phyloP scores from a whole-genome alignment of 2,797 vertebrate species.

The Sternotherus odoratus region DNA sequence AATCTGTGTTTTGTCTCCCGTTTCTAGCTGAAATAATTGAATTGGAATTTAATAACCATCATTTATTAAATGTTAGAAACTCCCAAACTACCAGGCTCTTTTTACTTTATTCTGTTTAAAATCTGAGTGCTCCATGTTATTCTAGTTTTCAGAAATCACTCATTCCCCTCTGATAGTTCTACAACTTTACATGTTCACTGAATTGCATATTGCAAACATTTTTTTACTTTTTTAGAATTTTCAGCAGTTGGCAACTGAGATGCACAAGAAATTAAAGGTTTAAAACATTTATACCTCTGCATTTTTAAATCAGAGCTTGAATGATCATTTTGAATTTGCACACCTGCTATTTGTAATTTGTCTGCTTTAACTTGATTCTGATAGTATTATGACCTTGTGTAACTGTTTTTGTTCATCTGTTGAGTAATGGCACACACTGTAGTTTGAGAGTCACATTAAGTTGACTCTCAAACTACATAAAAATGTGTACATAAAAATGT shows the following conservation, averaged over 20 bases:
- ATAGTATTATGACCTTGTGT: not conserved
- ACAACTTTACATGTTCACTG: not conserved
- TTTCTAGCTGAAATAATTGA: slow-evolving; percentile 25
- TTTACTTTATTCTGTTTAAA: not conserved
- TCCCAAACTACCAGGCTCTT: not conserved
- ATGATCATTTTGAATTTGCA: not conserved
- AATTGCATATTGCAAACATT: not conserved
- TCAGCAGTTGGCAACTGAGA: not conserved
- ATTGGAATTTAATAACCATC: not conserved
- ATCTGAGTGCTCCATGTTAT: not conserved
- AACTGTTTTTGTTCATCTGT: not conserved
- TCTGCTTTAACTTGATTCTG: not conserved
- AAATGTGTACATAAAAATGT: not conserved
- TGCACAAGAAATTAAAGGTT: not conserved
- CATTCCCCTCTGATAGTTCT: not conserved
- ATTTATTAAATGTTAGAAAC: not conserved
- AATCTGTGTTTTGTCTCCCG: not conserved
- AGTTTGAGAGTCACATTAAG: not conserved
- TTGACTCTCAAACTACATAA: too few relatives aligned
- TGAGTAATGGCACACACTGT: not conserved
- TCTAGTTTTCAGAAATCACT: not conserved
- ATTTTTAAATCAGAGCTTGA: not conserved
- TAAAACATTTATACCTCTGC: not conserved
- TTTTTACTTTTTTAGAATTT: not conserved
- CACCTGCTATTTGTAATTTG: not conserved